phyloP scores from a whole-genome alignment of 2,888 invertebrate genomes.

The Coleophora flavipennella region DNA sequence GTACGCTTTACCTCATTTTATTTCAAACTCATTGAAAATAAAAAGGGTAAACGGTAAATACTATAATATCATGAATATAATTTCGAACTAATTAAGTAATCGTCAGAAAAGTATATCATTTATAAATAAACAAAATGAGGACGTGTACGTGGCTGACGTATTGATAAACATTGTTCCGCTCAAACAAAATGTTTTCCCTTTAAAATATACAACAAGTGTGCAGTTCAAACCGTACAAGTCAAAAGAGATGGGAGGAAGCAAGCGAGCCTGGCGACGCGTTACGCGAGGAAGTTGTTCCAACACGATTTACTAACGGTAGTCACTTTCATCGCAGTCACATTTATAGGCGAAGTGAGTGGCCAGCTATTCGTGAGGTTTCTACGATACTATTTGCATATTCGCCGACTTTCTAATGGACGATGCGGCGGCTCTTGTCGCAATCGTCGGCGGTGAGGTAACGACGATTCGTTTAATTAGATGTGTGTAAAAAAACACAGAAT shows the following conservation, averaged over 20 bases:
- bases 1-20: too few relatives aligned
- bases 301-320: constrained; percentile 66
- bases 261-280: constrained; percentile 40
- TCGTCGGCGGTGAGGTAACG: constrained; percentile 66
- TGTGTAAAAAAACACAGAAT: constrained; percentile 44
- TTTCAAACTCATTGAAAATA: too few relatives aligned
- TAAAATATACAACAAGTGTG: constrained; percentile 28
- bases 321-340: constrained; percentile 70
- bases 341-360: constrained; percentile 69
- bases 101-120: constrained; percentile 33
- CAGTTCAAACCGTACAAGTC: constrained; percentile 1
- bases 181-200: constrained; percentile 38
- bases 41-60: too few relatives aligned
- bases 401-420: constrained; percentile 72
- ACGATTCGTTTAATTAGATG: constrained; percentile 64
- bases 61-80: background rate
- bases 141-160: constrained; percentile 34
- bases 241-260: constrained; percentile 7
- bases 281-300: constrained; percentile 56
- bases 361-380: constrained; percentile 73
- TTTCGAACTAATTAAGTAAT: constrained; percentile 22
- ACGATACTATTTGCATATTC: constrained; percentile 73
- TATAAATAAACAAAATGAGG: constrained; percentile 45
- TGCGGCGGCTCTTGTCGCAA: constrained; percentile 68
- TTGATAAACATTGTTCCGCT: constrained; percentile 46